Base-by-base conservation (phyloP, 2,888 invertebrate genomes). In the Limnephilus lunatus region DNA sequence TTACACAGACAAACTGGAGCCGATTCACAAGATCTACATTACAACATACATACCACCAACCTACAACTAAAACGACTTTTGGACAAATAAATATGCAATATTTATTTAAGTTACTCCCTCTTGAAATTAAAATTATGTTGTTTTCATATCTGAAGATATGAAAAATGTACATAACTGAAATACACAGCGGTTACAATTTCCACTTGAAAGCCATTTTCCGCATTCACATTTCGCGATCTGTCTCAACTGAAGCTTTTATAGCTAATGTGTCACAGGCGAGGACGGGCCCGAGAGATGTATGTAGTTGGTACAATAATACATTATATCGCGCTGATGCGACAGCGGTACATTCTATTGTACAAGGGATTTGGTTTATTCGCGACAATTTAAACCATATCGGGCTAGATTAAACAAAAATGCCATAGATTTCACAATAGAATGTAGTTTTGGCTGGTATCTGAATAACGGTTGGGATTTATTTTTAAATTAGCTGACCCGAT, bases 201-300 rank as follows among this genome's bases (percentile, higher is more conserved):
- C 25, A 68, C 68, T 1, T 68, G 68, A 68, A 68, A 68, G 68
- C 25, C 68, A 68, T 68, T 68, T 68, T 68, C 68, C 68, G 25
- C 68, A 68, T 68, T 68, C 68, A 25, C 68, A 68, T 68, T 68
- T 68, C 25, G 9, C 68, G 68, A 68, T 68, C 68, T 68, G 68
- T 68, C 68, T 68, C 68, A n/a, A 68, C 68, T 68, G 68, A 68
- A 68, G 68, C 68, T 68, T 68, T 68, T 68, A 68, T 68, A 68
- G 68, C 68, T 68, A 68, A 68, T n/a, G 68, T 68, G 68, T 68
- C 68, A 68, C 68, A n/a, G 68, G 25, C 68, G 68, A 68, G 68
- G 68, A 68, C 68, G n/a, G 68, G 25, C 68, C 68, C 68, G 25
- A 7, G 68, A 68, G 68, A 68, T 68, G 68, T 68, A 68, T n/a